Evolutionary conservation across 2,888 invertebrate species (phyloP).

Genomic region (Axea sp.): DNA sequence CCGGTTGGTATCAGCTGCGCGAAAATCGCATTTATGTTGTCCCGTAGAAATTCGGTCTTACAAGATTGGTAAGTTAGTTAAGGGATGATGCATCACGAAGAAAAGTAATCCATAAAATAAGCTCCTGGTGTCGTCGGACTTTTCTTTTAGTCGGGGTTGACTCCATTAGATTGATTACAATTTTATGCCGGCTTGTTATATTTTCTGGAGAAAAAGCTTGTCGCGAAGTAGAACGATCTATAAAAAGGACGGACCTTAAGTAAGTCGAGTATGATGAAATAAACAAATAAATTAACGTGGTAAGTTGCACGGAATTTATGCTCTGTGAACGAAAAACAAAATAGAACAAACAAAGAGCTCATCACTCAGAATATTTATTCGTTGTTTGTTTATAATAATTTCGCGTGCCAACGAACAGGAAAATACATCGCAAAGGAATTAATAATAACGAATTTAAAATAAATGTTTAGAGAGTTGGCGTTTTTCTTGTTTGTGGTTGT

Average conservation of each 20-base stretch:
- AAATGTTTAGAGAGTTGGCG: conserved; percentile 1
- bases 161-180: conserved; percentile 55
- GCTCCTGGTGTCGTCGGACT: conserved; percentile 17
- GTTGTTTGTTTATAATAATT: conserved; percentile 14
- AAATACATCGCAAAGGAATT: conserved; percentile 1
- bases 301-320: too few species aligned
- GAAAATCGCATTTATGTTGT: conserved; percentile 15
- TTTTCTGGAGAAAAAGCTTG: conserved; percentile 22
- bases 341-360: too few species aligned
- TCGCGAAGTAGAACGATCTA: conserved; percentile 22
- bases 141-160: conserved; percentile 27
- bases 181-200: conserved; percentile 47
- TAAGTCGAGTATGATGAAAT: conserved; percentile 47
- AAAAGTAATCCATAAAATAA: conserved; percentile 41
- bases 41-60: conserved; percentile 15
- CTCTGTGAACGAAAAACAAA: too few species aligned
- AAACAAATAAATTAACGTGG: conserved; percentile 57
- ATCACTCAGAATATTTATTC: too few species aligned
- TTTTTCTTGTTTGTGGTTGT: conserved; percentile 29
- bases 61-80: conserved; percentile 42
- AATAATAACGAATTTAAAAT: background rate
- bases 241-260: conserved; percentile 43
- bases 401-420: background rate
- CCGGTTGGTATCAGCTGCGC: conserved; percentile 57
- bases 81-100: conserved; percentile 44